Base-by-base conservation (phyloP, 64 coral and sea anemone species). In the Astreopora myriophthalma region DNA sequence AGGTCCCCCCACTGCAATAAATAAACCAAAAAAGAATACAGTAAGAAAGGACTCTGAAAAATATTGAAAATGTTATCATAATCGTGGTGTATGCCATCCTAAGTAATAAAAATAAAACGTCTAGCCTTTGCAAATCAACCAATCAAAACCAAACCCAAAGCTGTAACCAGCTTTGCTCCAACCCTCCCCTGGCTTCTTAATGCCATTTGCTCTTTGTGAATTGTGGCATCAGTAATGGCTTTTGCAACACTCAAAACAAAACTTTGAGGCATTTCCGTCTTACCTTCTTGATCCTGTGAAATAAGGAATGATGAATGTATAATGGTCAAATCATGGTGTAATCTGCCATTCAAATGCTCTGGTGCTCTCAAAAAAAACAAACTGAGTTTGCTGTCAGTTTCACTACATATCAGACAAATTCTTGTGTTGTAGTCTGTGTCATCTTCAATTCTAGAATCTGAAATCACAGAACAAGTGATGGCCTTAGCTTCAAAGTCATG, bases 241-340 rank as follows among this genome's bases (percentile, higher is more conserved):
- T n/a, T n/a, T n/a, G n/a, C n/a, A n/a, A n/a, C n/a, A n/a, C n/a
- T n/a, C n/a, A n/a, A n/a, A n/a, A n/a, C n/a, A n/a, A n/a, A n/a
- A n/a, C n/a, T n/a, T n/a, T n/a, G n/a, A n/a, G n/a, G n/a, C n/a
- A 1, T 66, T 23, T 23, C 27, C 42, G 28, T 16, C 6, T 52
- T 5, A 83, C 79, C 79, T 63, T 83, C 57, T 57, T 83, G 52
- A 83, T 83, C 79, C 33, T 83, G 61, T 38, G 51, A 38, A 64
- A 83, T 64, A 3, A 33, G 20, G 1, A 83, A 20, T 61, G 79
- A 83, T 63, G 55, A 64, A 64, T 38, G 57, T 23, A 83, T 38
- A 11, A 23, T 4, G 10, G 52, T n/a, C 57, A 83, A 38, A 2
- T 83, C 79, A 12, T 83, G 33, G 3, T 83, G 55, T 14, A 83